Evolutionary conservation across 2,797 vertebrate genomes (phyloP).

Genomic region (Meda fulgida): DNA sequence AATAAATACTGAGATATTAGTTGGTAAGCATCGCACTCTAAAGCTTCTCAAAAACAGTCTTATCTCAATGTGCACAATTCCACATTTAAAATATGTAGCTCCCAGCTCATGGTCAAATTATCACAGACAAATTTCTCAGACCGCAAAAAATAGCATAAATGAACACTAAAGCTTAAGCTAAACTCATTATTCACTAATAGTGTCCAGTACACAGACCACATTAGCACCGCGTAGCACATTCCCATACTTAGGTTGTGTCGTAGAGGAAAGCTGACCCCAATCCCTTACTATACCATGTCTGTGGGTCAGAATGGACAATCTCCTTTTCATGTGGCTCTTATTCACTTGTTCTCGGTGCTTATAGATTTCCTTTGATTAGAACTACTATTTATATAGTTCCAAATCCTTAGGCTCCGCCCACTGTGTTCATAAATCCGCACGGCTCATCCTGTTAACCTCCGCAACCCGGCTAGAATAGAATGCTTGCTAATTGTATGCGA

Average conservation of each 20-base stretch:
- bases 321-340: constrained; percentile 43
- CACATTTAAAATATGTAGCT: neutral
- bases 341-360: constrained; percentile 51
- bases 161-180: constrained; percentile 5
- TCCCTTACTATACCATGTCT: constrained; percentile 45
- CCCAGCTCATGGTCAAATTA: neutral
- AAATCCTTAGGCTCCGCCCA: constrained; percentile 59
- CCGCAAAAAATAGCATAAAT: constrained; percentile 3
- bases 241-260: constrained; percentile 20
- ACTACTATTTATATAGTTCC: constrained; percentile 70
- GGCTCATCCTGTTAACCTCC: constrained; percentile 48
- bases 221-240: constrained; percentile 22
- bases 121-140: neutral
- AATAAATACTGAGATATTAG: neutral
- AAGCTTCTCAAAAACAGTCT: neutral
- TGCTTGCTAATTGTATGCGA: neutral
- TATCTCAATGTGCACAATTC: neutral
- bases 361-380: constrained; percentile 66
- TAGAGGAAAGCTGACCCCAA: constrained; percentile 53
- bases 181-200: constrained; percentile 15
- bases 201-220: constrained; percentile 12
- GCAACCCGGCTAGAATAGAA: constrained; percentile 29
- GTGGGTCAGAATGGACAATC: constrained; percentile 52
- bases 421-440: constrained; percentile 45
- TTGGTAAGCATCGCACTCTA: no score